Percentiles rank a stretch among this genome's conserved stretches.
phyloP scores from a whole-genome alignment of 2,113 vertebrate species.

The Spea bombifrons region DNA sequence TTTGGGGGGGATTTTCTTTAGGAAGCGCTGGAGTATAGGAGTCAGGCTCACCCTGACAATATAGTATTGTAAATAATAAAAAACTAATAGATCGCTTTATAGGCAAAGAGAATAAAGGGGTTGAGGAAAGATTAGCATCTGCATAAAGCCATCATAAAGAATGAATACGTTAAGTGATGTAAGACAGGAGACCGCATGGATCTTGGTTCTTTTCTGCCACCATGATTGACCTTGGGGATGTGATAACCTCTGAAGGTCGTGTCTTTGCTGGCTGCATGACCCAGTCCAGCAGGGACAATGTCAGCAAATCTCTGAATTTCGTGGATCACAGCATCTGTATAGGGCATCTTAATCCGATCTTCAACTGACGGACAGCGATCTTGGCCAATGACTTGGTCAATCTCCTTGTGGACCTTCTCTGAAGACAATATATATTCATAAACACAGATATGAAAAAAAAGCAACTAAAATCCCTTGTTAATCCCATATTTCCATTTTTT shows the following conservation, averaged over 20 bases:
- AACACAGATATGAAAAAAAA: no score
- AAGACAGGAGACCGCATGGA: no score
- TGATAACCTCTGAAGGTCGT: constrained; percentile 51
- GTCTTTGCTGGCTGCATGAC: constrained; percentile 46
- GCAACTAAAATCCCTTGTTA: no score
- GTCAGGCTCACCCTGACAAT: no score
- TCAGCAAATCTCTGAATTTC: constrained; percentile 55
- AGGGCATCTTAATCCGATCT: constrained; percentile 55
- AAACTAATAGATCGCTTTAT: background rate
- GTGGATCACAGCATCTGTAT: constrained; percentile 53
- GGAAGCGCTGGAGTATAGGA: no score
- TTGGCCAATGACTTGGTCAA: constrained; percentile 51
- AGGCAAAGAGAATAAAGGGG: background rate
- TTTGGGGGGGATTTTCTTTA: no score
- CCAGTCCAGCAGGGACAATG: constrained; percentile 34
- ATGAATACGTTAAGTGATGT: no score
- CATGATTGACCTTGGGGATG: constrained; percentile 51
- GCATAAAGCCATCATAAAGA: background rate
- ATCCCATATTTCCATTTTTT: no score
- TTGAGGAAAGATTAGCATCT: background rate
- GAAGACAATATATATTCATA: background rate
- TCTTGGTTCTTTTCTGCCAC: no score
- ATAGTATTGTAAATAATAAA: no score
- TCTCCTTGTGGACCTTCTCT: constrained; percentile 53
- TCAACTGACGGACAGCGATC: constrained; percentile 49